Conservation (phyloP, 1,140 invertebrate species). For the Teleogryllus occipitalis region DNA sequence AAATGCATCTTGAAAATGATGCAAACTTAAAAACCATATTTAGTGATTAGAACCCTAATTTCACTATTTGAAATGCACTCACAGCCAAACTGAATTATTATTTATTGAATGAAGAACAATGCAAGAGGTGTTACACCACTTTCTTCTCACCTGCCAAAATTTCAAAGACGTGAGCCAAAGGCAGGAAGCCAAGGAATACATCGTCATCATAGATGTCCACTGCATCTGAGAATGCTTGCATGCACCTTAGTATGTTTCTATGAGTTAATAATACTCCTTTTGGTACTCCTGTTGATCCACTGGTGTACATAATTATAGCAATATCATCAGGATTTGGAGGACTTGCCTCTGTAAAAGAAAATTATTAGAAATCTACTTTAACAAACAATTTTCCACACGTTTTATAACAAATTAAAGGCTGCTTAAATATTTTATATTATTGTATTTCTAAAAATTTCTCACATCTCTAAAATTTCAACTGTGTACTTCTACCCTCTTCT, state of each 20-base stretch:
- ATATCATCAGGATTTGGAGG: slow-evolving; percentile 63
- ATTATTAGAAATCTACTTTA: background rate
- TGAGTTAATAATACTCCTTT: slow-evolving; percentile 84
- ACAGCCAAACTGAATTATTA: background rate
- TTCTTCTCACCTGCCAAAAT: slow-evolving; percentile 56
- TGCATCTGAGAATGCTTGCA: slow-evolving; percentile 79
- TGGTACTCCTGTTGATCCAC: slow-evolving; percentile 84
- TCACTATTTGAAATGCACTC: no score
- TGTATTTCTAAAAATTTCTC: no score
- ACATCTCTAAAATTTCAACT: no score
- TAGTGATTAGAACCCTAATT: background rate
- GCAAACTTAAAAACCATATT: background rate
- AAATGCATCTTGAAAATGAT: background rate
- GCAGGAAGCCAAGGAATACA: slow-evolving; percentile 88
- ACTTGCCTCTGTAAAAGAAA: slow-evolving; percentile 33
- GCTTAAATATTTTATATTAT: no score
- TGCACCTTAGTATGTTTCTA: slow-evolving; percentile 78
- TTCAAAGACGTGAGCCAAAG: slow-evolving; percentile 96
- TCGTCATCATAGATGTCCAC: slow-evolving; percentile 64
- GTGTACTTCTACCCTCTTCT: no score
- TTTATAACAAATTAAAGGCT: no score
- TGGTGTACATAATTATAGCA: slow-evolving; percentile 95
- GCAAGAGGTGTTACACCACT: background rate
- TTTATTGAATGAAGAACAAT: background rate
- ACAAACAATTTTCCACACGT: background rate